Base-by-base conservation (phyloP, 2,797 vertebrate species). In the Masticophis lateralis region DNA sequence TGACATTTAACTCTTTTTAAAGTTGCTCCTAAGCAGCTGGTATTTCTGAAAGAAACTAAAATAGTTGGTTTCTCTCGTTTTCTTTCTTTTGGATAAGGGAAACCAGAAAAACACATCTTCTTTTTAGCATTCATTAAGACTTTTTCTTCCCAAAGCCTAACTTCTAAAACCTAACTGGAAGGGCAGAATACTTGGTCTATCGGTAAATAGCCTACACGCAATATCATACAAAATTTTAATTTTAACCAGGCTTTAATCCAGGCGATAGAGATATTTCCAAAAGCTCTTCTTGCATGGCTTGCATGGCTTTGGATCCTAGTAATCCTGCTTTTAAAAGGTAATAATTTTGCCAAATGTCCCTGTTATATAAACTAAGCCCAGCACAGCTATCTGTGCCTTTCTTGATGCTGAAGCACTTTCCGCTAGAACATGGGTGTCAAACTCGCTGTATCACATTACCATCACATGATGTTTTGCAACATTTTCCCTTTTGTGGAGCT, bases 41-140 rank as follows among this genome's bases (percentile, higher is more conserved):
- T 93, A 94, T 94, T 47, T 92, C 37, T 87, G 25, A 1, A 47
- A 91, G 1, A 13, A 43, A 93, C 5, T 28, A 37, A 93, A 88
- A 74, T 16, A 11, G 20, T 53, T 14, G 6, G 11, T 74, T 13
- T 27, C 16, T 28, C 28, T 55, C 4, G 5, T n/a, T 37, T 32
- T 66, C 74, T 47, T 47, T 83, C 9, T 83, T 47, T 83, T 83
- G 74, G 74, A 83, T 47, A 83, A 43, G 10, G 74, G 43, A 47
- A 83, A 60, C 37, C 57, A 47, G 53, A 83, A 91, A 59, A 11
- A 28, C 16, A 25, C 22, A 22, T 56, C 69, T 56, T 90, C 20
- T 74, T 16, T 74, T 56, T 47, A 47, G 37, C 12, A 5, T 60
- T 91, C 37, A 43, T 37, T 59, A 91, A 59, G 37, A 37, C 7